phyloP scores from a whole-genome alignment of 2,888 invertebrate species.

The Cheilosia grossa region DNA sequence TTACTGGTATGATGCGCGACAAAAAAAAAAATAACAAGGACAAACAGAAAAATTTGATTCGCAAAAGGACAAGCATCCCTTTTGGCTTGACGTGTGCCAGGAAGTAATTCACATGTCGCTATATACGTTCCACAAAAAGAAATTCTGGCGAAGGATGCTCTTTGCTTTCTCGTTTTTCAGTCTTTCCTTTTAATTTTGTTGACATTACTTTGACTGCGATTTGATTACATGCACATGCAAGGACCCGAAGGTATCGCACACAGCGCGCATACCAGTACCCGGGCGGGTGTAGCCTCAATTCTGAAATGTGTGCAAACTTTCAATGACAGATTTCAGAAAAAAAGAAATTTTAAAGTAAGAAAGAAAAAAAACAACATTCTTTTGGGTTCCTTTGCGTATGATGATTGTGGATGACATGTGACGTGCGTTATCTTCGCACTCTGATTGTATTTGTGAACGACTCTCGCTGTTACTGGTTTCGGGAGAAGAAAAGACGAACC shows the following conservation, averaged over 20 bases:
- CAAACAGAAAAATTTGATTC: conserved; percentile 36
- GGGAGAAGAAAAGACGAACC: conserved; percentile 31
- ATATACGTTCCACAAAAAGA: conserved; percentile 19
- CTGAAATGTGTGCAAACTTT: conserved; percentile 25
- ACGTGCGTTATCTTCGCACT: conserved; percentile 73
- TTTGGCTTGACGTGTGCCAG: conserved; percentile 58
- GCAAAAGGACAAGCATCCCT: conserved; percentile 48
- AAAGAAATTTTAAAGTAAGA: conserved; percentile 53
- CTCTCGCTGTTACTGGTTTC: conserved; percentile 1
- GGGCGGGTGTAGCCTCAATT: conserved; percentile 27
- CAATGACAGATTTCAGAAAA: conserved; percentile 31
- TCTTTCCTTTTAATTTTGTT: conserved; percentile 69
- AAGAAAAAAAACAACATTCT: conserved; percentile 20
- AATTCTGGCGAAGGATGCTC: conserved; percentile 55
- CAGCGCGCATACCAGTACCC: conserved; percentile 20
- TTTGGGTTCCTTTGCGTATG: conserved; percentile 43
- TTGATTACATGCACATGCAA: conserved; percentile 66
- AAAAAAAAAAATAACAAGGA: conserved; percentile 40
- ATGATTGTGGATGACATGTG: conserved; percentile 59
- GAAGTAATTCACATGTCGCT: conserved; percentile 66
- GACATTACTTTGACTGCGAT: conserved; percentile 74
- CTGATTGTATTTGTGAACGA: conserved; percentile 53
- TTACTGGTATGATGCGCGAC: not conserved
- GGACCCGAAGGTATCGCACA: conserved; percentile 65
- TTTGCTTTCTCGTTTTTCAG: conserved; percentile 54